Conservation (phyloP, 2,888 invertebrate genomes). For the Amorpha juglandis region DNA sequence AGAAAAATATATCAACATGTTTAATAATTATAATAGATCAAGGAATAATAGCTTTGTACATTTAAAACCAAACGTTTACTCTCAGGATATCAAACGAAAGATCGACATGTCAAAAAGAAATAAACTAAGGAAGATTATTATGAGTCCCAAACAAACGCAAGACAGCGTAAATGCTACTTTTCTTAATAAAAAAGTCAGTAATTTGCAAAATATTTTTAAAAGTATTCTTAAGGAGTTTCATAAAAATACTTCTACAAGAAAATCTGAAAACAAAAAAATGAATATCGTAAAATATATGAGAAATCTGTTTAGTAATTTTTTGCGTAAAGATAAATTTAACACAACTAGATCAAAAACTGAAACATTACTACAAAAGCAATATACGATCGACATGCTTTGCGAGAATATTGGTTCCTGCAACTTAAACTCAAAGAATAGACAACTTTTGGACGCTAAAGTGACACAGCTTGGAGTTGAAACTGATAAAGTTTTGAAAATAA, state of each 20-base stretch:
- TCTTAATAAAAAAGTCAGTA: conserved; percentile 32
- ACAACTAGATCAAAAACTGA: conserved; percentile 32
- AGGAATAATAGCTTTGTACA: not conserved
- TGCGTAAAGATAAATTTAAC: conserved; percentile 41
- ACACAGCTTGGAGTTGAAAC: conserved; percentile 58
- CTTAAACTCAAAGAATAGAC: conserved; percentile 45
- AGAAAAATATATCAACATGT: conserved; percentile 13
- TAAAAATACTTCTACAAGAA: conserved; percentile 38
- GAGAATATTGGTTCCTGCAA: conserved; percentile 56
- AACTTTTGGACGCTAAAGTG: conserved; percentile 53
- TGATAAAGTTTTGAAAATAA: conserved; percentile 54
- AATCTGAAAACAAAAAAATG: conserved; percentile 39
- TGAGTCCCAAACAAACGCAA: conserved; percentile 34
- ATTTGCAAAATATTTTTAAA: conserved; percentile 39
- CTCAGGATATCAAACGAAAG: conserved; percentile 35
- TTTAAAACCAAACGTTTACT: conserved; percentile 27
- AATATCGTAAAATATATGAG: conserved; percentile 57
- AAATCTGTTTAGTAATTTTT: conserved; percentile 58
- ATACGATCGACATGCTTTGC: conserved; percentile 57
- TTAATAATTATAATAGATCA: not conserved
- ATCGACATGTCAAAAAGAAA: conserved; percentile 38
- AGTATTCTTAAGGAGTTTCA: conserved; percentile 39
- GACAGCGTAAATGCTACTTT: conserved; percentile 26
- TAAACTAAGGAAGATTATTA: conserved; percentile 41
- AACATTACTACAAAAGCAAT: conserved; percentile 43